Percentiles rank a stretch among this genome's conserved stretches.
Conservation (phyloP, 2,888 invertebrate genomes). For the Dryomyza anilis region DNA sequence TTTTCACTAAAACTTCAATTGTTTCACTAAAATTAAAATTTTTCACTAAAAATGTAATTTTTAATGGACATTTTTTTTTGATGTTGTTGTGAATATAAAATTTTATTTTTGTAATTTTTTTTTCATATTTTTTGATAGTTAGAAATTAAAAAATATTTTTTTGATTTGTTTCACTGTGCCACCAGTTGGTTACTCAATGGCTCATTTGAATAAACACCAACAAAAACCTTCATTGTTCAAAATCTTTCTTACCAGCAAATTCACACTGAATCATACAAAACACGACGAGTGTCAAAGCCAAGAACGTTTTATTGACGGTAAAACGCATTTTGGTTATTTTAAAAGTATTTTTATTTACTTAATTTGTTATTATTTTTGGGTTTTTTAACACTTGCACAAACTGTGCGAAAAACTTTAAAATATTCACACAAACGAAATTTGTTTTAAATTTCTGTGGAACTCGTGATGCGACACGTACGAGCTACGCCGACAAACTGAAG, state of each 20-base stretch:
- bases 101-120: background rate
- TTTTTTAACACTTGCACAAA: conserved; percentile 10
- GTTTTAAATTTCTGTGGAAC: background rate
- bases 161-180: conserved; percentile 13
- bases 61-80: too few species aligned
- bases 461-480: conserved; percentile 24
- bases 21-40: too few species aligned
- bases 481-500: conserved; percentile 27
- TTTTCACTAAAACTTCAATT: too few species aligned
- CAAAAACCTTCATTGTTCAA: conserved; percentile 2
- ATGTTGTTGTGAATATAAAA: background rate
- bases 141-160: background rate
- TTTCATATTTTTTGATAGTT: background rate
- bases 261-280: conserved; percentile 44
- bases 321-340: conserved; percentile 24
- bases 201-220: conserved; percentile 13
- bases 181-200: background rate
- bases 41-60: too few species aligned
- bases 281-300: conserved; percentile 29
- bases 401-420: conserved; percentile 6
- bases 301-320: conserved; percentile 12
- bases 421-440: background rate
- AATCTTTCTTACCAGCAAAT: conserved; percentile 47
- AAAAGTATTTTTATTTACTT: background rate
- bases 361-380: background rate